phyloP scores from a whole-genome alignment of 2,113 vertebrate species.

The Melanocharis versteri region DNA sequence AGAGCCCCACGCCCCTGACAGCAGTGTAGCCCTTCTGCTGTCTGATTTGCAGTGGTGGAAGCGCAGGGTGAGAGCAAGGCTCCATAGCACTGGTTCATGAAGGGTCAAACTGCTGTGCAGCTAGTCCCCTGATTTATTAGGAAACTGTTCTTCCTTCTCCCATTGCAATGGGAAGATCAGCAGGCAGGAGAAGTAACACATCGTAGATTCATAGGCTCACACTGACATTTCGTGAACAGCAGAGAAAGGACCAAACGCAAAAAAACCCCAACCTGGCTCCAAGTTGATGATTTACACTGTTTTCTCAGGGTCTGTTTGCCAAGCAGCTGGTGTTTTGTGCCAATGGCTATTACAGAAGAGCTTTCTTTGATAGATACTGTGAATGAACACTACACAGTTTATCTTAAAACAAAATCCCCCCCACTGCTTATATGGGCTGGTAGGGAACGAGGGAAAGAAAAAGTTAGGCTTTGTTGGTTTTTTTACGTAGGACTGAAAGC shows the following conservation, averaged over 20 bases:
- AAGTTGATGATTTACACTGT: conserved; percentile 32
- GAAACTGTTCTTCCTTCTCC: neutral
- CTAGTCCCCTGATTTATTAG: neutral
- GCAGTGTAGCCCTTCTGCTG: neutral
- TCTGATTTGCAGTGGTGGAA: neutral
- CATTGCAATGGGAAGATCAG: neutral
- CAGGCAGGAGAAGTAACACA: neutral
- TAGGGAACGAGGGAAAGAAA: neutral
- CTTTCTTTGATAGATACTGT: conserved; percentile 17
- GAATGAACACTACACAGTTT: conserved; percentile 15
- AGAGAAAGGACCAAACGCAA: neutral
- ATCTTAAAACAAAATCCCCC: neutral
- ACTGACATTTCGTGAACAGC: conserved; percentile 1
- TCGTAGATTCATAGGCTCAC: conserved; percentile 29
- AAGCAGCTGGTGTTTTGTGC: conserved; percentile 26
- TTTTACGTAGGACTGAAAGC: neutral
- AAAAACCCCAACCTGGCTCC: neutral
- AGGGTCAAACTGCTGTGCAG: neutral
- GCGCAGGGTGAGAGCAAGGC: neutral
- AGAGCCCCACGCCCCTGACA: neutral
- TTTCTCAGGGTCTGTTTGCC: conserved; percentile 28
- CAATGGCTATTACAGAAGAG: conserved; percentile 41
- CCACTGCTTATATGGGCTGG: neutral
- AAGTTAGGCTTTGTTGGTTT: neutral
- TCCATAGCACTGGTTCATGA: neutral